Evolutionary conservation across 2,888 invertebrate species (phyloP).

Genomic region (Agrenia bidenticulata): DNA sequence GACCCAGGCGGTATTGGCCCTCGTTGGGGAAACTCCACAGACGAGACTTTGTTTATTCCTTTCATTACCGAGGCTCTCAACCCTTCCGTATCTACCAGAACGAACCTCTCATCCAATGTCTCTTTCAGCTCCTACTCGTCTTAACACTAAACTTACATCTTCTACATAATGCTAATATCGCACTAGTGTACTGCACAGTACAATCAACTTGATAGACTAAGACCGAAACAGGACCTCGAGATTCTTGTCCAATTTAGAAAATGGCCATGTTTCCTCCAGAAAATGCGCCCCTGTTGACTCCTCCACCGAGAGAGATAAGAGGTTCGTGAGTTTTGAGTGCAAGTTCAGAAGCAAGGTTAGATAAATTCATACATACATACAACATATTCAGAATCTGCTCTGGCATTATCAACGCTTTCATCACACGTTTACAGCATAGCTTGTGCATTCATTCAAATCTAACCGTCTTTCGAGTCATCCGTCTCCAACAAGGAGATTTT

Average conservation of each 20-base stretch:
- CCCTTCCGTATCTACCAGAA: slow-evolving; percentile 12
- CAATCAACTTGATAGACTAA: neutral
- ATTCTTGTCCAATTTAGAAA: slow-evolving; percentile 41
- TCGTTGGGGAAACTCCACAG: slow-evolving; percentile 5
- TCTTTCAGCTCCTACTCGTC: slow-evolving; percentile 1
- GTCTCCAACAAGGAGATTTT: no score
- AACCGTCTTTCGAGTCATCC: no score
- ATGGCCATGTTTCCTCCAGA: slow-evolving; percentile 31
- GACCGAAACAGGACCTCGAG: no score
- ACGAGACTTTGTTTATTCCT: no score
- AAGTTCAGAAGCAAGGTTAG: no score
- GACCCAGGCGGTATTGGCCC: slow-evolving; percentile 6
- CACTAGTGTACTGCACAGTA: no score
- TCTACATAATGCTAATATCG: no score
- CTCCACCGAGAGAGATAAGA: neutral
- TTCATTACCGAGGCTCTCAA: neutral
- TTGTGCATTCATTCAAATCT: no score
- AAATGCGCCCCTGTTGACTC: slow-evolving; percentile 13
- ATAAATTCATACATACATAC: no score
- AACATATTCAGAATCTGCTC: no score
- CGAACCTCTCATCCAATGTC: neutral
- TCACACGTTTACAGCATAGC: no score
- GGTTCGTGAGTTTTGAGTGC: neutral
- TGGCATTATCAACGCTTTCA: no score
- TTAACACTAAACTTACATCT: neutral